Evolutionary conservation across 2,797 vertebrate genomes (phyloP).

Genomic region (Carduelis carduelis): DNA sequence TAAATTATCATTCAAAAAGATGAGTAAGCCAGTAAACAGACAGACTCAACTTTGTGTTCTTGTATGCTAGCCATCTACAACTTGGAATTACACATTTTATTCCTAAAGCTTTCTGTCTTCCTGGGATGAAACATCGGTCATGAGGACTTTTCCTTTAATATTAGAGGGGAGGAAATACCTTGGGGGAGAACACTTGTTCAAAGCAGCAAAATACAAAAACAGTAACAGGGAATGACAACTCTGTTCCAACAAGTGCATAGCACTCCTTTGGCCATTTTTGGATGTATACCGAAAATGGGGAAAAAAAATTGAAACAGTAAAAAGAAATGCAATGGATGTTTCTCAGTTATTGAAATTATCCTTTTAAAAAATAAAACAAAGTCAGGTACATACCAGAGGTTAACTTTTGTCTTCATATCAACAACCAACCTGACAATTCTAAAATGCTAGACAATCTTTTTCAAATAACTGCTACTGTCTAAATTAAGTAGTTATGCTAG

Average conservation of each 20-base stretch:
- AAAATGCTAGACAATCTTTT: slow-evolving; percentile 6
- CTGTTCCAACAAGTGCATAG: background rate
- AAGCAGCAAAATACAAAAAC: slow-evolving; percentile 2
- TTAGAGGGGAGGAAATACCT: background rate
- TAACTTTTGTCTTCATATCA: background rate
- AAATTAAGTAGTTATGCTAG: slow-evolving; percentile 60
- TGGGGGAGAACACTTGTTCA: background rate
- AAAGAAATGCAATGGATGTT: background rate
- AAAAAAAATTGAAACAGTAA: background rate
- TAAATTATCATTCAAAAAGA: slow-evolving; percentile 62
- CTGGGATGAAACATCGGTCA: background rate
- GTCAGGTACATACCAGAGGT: background rate
- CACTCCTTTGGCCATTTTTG: background rate
- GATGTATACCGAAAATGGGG: background rate
- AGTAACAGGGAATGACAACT: background rate
- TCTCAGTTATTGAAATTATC: background rate
- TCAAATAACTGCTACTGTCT: slow-evolving; percentile 22
- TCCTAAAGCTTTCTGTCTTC: slow-evolving; percentile 24
- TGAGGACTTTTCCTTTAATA: background rate
- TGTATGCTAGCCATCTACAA: slow-evolving; percentile 51
- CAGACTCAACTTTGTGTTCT: slow-evolving; percentile 61
- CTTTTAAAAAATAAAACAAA: background rate
- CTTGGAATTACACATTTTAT: slow-evolving; percentile 42
- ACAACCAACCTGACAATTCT: background rate
- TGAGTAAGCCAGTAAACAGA: slow-evolving; percentile 55